phyloP scores from a whole-genome alignment of 2,888 invertebrate genomes.

The Leucoma salicis region DNA sequence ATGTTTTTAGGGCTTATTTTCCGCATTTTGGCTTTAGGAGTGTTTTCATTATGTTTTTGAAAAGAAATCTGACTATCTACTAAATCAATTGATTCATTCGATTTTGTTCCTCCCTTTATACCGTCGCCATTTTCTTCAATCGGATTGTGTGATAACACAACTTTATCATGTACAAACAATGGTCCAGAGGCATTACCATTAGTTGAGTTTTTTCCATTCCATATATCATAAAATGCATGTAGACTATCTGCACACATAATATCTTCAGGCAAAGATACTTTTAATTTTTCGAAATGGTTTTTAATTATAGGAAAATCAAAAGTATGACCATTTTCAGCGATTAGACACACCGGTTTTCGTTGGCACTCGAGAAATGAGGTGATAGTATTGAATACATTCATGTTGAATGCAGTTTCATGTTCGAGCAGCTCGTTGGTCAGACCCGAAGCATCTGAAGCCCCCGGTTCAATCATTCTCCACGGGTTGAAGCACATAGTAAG shows the following conservation, averaged over 20 bases:
- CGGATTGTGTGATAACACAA: too few species aligned
- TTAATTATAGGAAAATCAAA: constrained; percentile 91
- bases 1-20: too few species aligned
- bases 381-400: constrained; percentile 79
- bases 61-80: too few species aligned
- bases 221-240: too few species aligned
- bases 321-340: constrained; percentile 89
- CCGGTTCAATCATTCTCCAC: constrained; percentile 66
- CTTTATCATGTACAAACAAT: too few species aligned
- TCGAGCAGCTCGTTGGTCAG: constrained; percentile 86
- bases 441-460: constrained; percentile 73
- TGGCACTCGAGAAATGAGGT: constrained; percentile 84
- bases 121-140: too few species aligned
- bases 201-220: too few species aligned
- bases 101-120: too few species aligned
- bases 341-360: constrained; percentile 87
- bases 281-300: constrained; percentile 67
- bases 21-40: too few species aligned
- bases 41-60: too few species aligned
- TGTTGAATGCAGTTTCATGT: constrained; percentile 82
- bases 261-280: constrained; percentile 70
- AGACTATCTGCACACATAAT: constrained; percentile 83
- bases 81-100: too few species aligned
- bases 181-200: too few species aligned
- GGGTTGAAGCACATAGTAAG: constrained; percentile 88